Conservation (phyloP, 2,888 invertebrate genomes). For the Aspidapion aeneum region DNA sequence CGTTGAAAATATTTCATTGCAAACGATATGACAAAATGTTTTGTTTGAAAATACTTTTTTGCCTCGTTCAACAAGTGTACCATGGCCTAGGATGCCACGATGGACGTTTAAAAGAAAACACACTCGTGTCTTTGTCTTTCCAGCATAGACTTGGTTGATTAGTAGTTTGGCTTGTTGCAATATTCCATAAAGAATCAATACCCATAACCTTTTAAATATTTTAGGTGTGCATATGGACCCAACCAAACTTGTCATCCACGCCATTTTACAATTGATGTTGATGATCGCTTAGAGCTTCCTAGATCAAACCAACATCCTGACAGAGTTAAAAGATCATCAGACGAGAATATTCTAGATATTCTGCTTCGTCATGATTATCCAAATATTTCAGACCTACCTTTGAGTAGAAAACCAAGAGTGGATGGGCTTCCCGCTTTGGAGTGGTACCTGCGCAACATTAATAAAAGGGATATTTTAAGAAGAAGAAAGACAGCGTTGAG, state of each 20-base stretch:
- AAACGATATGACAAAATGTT: no score
- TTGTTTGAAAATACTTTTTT: no score
- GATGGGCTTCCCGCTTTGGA: neutral
- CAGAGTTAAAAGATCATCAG: neutral
- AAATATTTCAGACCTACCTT: constrained; percentile 9
- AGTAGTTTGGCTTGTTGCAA: no score
- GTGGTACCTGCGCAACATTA: neutral
- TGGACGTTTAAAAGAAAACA: no score
- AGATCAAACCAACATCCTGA: neutral
- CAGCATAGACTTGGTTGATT: no score
- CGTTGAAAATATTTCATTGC: no score
- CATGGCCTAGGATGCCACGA: no score
- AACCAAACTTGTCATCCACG: neutral
- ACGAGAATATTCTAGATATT: neutral
- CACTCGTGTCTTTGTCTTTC: no score
- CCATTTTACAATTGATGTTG: neutral
- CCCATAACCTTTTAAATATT: no score
- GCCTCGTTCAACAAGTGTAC: no score
- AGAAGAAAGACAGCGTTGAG: neutral
- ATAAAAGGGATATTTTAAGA: neutral
- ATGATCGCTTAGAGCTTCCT: neutral
- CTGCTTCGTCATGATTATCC: neutral
- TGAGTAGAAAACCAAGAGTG: constrained; percentile 15
- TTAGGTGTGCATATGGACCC: neutral
- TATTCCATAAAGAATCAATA: no score